A percentile compares a stretch with the other conserved stretches of the same genome.
These are phyloP conservation scores for Sinella curviseta DNA, from an alignment of 1,140 invertebrate species.

Conservation along the genomic window DNA sequence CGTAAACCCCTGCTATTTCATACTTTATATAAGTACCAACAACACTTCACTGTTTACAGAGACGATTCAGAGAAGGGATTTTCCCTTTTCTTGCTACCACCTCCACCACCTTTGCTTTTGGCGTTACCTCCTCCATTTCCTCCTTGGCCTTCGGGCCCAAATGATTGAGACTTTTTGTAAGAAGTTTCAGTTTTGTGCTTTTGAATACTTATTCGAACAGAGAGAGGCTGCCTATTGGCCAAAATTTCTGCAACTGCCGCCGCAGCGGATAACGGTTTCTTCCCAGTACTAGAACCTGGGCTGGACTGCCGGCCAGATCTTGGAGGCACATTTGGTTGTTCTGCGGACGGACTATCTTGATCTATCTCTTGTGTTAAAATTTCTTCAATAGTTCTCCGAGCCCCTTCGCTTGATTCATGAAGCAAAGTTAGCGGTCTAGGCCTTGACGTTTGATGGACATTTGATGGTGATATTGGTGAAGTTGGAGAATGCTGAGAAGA, in stretches of 20 bases:
- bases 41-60: no score
- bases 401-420: not conserved
- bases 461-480: not conserved
- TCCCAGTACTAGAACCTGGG: not conserved
- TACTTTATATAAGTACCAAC: no score
- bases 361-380: conserved; percentile 18
- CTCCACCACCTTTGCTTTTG: not conserved
- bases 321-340: not conserved
- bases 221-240: conserved; percentile 27
- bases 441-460: not conserved
- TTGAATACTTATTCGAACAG: conserved; percentile 37
- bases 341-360: not conserved
- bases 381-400: not conserved
- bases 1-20: no score
- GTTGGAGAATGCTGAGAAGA: not conserved
- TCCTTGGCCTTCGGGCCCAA: not conserved
- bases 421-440: not conserved
- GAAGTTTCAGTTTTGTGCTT: conserved; percentile 42
- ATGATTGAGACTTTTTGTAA: conserved; percentile 31
- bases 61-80: conserved; percentile 5
- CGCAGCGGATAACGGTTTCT: conserved; percentile 3
- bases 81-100: not conserved
- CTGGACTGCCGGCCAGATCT: not conserved
- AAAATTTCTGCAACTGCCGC: conserved; percentile 36
- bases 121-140: not conserved